phyloP scores from a whole-genome alignment of 2,797 vertebrate species.

The Anolis apletophallus region DNA sequence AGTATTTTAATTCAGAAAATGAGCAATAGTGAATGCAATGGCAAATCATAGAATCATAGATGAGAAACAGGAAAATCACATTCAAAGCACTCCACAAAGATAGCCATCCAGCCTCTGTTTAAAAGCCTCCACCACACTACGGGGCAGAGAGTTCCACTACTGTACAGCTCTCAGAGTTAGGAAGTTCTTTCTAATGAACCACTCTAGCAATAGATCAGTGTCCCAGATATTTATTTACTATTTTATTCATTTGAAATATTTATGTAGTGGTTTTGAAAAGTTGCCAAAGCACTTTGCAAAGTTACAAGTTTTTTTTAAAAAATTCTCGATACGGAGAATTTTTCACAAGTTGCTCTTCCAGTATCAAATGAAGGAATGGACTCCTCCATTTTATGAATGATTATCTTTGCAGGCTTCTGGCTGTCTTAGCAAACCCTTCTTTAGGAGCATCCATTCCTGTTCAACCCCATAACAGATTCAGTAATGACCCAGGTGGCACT shows the following conservation, averaged over 20 bases:
- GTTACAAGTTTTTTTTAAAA: neutral
- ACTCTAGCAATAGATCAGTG: too few relatives aligned
- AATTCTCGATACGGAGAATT: neutral
- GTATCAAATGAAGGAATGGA: neutral
- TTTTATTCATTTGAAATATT: conserved; percentile 1
- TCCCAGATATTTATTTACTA: too few relatives aligned
- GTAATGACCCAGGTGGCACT: neutral
- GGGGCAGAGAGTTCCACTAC: too few relatives aligned
- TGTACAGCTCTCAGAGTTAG: too few relatives aligned
- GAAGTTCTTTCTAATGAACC: neutral
- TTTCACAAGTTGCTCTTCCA: neutral
- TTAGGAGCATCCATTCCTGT: neutral
- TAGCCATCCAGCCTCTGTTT: too few relatives aligned
- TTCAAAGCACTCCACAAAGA: too few relatives aligned
- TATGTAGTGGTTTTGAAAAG: neutral
- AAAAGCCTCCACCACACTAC: too few relatives aligned
- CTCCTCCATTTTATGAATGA: neutral
- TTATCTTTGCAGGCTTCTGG: neutral
- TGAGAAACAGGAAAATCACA: too few relatives aligned
- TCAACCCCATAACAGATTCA: neutral
- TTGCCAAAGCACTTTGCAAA: neutral
- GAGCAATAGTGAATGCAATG: neutral
- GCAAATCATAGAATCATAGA: too few relatives aligned
- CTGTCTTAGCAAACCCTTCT: neutral
- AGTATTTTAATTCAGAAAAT: neutral